Conservation (phyloP, 1,140 invertebrate genomes). For the Octopus bimaculoides region DNA sequence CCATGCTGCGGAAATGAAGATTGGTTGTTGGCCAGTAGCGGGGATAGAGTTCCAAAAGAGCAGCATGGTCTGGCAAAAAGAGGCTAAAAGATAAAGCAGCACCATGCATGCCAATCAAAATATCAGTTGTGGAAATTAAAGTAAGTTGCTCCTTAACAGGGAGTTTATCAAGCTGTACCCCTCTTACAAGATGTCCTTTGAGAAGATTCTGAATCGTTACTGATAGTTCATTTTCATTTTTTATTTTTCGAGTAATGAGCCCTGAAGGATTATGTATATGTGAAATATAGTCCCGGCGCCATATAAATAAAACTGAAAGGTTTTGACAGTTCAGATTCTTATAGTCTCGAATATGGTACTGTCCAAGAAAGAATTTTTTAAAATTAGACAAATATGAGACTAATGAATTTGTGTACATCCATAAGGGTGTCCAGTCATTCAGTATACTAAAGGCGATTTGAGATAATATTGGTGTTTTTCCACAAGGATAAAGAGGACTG, state of each 20-base stretch:
- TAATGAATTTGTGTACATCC: background rate
- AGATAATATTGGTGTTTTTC: background rate
- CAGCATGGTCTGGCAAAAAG: slow-evolving; percentile 92
- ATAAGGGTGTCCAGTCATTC: background rate
- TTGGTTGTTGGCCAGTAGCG: slow-evolving; percentile 14
- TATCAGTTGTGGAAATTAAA: slow-evolving; percentile 69
- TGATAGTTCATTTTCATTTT: slow-evolving; percentile 37
- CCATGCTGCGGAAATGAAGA: slow-evolving; percentile 27
- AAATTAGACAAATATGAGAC: slow-evolving; percentile 18
- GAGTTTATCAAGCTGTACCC: slow-evolving; percentile 28
- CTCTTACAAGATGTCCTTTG: slow-evolving; percentile 16
- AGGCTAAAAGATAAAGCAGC: slow-evolving; percentile 89
- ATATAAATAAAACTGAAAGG: slow-evolving; percentile 41
- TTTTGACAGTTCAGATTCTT: slow-evolving; percentile 30
- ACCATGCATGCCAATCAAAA: slow-evolving; percentile 94
- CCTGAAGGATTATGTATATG: slow-evolving; percentile 45
- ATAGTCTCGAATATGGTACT: background rate
- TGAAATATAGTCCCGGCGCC: slow-evolving; percentile 44
- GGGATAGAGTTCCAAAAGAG: slow-evolving; percentile 83
- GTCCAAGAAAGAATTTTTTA: slow-evolving; percentile 27
- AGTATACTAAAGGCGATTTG: background rate
- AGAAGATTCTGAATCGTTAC: slow-evolving; percentile 13
- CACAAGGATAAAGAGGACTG: slow-evolving; percentile 23
- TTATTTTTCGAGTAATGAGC: slow-evolving; percentile 33
- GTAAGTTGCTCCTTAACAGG: slow-evolving; percentile 31